Percentiles rank a stretch among this genome's conserved stretches.
These are phyloP conservation scores for Drosophila barbarae DNA, from an alignment of 2,888 invertebrate genomes.

Conservation along the genomic window DNA sequence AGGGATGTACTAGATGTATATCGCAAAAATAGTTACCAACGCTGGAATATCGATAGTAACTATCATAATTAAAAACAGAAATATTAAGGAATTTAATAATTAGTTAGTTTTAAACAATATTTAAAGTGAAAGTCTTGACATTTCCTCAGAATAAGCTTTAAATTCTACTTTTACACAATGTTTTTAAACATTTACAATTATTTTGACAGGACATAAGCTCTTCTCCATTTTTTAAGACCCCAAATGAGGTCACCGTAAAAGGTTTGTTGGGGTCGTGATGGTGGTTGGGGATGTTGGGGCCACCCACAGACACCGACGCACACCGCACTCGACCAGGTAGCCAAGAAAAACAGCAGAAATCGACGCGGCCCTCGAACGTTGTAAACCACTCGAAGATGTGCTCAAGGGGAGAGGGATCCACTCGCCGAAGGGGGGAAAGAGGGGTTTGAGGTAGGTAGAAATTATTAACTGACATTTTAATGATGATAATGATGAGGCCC, in stretches of 20 bases:
- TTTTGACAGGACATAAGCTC: background rate
- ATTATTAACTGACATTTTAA: conserved; percentile 77
- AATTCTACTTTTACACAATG: background rate
- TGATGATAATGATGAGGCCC: conserved; percentile 76
- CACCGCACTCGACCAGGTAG: conserved; percentile 34
- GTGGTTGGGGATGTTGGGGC: conserved; percentile 10
- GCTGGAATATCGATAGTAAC: background rate
- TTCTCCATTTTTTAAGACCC: background rate
- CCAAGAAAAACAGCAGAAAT: conserved; percentile 40
- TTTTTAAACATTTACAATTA: background rate
- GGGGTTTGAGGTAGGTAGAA: conserved; percentile 53
- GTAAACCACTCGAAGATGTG: conserved; percentile 66
- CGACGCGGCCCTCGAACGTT: conserved; percentile 35
- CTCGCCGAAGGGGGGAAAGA: conserved; percentile 10
- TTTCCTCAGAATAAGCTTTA: background rate
- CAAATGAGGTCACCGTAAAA: conserved; percentile 30
- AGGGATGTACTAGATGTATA: background rate
- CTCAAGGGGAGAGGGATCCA: conserved; percentile 27
- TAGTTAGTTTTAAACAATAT: too few relatives aligned
- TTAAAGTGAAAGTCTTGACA: background rate
- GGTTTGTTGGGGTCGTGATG: conserved; percentile 1
- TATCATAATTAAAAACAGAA: background rate
- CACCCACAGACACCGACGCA: conserved; percentile 38
- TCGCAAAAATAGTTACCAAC: background rate
- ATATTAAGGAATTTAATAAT: too few relatives aligned